These are phyloP conservation scores for Oligia latruncula DNA, from an alignment of 2,888 invertebrate species.

Conservation along the genomic window DNA sequence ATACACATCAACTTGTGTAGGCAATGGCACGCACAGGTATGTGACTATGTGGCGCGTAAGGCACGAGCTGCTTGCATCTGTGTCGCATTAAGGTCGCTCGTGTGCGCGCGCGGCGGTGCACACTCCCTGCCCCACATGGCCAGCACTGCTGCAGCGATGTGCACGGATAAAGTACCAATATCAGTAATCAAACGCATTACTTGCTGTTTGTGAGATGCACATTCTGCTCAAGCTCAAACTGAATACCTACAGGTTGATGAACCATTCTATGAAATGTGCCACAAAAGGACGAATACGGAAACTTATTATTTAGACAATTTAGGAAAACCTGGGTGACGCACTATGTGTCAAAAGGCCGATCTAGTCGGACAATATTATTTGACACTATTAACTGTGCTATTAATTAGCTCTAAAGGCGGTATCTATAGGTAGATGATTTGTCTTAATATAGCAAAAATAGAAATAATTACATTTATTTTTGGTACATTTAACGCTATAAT, in stretches of 20 bases:
- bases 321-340: not conserved
- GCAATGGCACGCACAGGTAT: too few species aligned
- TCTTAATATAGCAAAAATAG: too few species aligned
- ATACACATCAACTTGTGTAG: not conserved
- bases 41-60: not conserved
- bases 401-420: too few species aligned
- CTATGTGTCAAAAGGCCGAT: too few species aligned
- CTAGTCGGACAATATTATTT: too few species aligned
- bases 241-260: not conserved
- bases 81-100: conserved; percentile 36
- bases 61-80: conserved; percentile 48
- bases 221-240: not conserved
- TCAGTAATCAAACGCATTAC: conserved; percentile 5
- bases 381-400: too few species aligned
- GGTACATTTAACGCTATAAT: too few species aligned
- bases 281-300: not conserved
- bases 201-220: not conserved
- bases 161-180: not conserved
- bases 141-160: conserved; percentile 2
- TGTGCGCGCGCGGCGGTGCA: conserved; percentile 40
- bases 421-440: too few species aligned
- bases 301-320: not conserved
- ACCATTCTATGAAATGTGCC: not conserved
- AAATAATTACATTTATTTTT: too few species aligned
- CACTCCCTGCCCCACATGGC: not conserved